Conservation (phyloP, 2,113 vertebrate species). For the Gobiocypris rarus region DNA sequence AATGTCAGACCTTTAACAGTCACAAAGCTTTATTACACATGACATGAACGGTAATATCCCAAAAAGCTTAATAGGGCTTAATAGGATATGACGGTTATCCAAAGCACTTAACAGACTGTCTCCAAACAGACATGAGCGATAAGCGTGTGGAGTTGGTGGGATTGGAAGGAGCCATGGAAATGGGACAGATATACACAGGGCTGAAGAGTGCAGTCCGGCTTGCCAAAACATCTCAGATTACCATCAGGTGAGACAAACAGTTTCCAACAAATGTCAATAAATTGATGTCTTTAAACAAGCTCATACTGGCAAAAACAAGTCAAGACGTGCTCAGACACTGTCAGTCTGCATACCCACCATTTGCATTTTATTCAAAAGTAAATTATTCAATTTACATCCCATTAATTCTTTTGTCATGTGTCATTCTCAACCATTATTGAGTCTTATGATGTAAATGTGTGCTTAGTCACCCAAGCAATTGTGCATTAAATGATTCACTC, state of each 20-base stretch:
- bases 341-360: neutral
- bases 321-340: slow-evolving; percentile 40
- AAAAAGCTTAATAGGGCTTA: too few species aligned
- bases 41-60: too few species aligned
- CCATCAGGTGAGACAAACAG: slow-evolving; percentile 78
- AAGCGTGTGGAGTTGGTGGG: slow-evolving; percentile 88
- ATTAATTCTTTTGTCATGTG: slow-evolving; percentile 31
- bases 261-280: neutral
- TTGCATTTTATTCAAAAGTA: neutral
- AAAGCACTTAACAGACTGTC: neutral
- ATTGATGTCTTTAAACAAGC: neutral
- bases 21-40: too few species aligned
- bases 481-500: neutral
- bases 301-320: neutral
- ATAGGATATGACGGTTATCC: neutral
- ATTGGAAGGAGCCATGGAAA: slow-evolving; percentile 89
- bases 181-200: slow-evolving; percentile 93
- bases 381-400: neutral
- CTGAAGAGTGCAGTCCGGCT: slow-evolving; percentile 88
- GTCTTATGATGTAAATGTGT: neutral
- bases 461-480: slow-evolving; percentile 17
- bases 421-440: neutral
- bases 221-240: slow-evolving; percentile 90
- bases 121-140: slow-evolving; percentile 84
- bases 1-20: too few species aligned